These are phyloP conservation scores for Reinhardtius hippoglossoides DNA, from an alignment of 2,113 vertebrate species.

Conservation along the genomic window DNA sequence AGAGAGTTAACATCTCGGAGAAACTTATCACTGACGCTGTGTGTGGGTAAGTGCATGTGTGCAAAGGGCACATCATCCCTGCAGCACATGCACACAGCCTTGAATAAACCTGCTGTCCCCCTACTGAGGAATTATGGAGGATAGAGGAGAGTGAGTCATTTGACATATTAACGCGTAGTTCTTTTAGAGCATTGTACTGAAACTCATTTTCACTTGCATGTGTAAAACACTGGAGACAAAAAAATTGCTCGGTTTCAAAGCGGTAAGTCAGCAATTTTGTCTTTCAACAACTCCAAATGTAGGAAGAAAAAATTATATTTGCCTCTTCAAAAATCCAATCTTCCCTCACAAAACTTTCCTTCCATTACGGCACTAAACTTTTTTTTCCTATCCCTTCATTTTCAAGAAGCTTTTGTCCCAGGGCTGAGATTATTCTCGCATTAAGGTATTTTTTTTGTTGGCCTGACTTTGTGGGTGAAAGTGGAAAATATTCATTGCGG, in stretches of 20 bases:
- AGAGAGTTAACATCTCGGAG: slow-evolving; percentile 38
- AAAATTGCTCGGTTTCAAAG: slow-evolving; percentile 38
- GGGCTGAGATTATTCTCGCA: slow-evolving; percentile 33
- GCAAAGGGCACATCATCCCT: slow-evolving; percentile 60
- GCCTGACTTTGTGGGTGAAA: slow-evolving; percentile 35
- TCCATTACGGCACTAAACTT: slow-evolving; percentile 24
- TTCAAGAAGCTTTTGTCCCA: slow-evolving; percentile 42
- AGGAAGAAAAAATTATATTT: slow-evolving; percentile 45
- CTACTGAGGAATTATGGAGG: slow-evolving; percentile 44
- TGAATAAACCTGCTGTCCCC: slow-evolving; percentile 41
- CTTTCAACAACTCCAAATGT: slow-evolving; percentile 66
- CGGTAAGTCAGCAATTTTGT: slow-evolving; percentile 51
- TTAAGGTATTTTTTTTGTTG: slow-evolving; percentile 69
- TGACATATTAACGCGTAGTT: slow-evolving; percentile 8
- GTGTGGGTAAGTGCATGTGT: slow-evolving; percentile 21
- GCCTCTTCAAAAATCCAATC: slow-evolving; percentile 55
- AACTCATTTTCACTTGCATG: slow-evolving; percentile 33
- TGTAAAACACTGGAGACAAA: slow-evolving; percentile 31
- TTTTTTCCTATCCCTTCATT: slow-evolving; percentile 15
- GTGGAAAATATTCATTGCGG: slow-evolving; percentile 46
- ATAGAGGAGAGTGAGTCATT: slow-evolving; percentile 39
- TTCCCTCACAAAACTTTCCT: slow-evolving; percentile 37
- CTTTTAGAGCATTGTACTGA: slow-evolving; percentile 16
- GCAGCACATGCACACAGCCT: slow-evolving; percentile 43
- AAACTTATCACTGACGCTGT: slow-evolving; percentile 53